A percentile compares a stretch with the other conserved stretches of the same genome.
phyloP scores from a whole-genome alignment of 2,888 invertebrate genomes.

The Nysson spinosus region DNA sequence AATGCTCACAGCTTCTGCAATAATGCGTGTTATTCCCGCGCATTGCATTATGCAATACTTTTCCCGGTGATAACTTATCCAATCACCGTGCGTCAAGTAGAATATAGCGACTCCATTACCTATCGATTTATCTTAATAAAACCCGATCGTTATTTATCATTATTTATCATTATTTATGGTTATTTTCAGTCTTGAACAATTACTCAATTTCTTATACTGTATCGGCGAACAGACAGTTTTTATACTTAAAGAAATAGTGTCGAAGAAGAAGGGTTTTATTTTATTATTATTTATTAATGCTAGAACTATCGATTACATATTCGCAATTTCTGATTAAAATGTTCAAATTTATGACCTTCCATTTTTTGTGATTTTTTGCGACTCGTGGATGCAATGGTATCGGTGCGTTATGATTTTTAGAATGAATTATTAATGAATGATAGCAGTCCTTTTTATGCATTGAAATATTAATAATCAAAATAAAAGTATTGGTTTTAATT shows the following conservation, averaged over 20 bases:
- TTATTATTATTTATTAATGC: no score
- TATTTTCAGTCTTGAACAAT: constrained; percentile 68
- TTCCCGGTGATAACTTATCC: constrained; percentile 72
- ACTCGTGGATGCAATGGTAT: no score
- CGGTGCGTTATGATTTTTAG: no score
- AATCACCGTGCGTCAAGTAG: constrained; percentile 73
- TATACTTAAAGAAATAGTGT: constrained; percentile 23
- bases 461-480: no score
- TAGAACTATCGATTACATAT: no score
- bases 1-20: constrained; percentile 34
- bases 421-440: no score
- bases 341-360: no score
- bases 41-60: constrained; percentile 69
- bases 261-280: no score
- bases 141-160: constrained; percentile 73
- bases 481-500: no score
- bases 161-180: constrained; percentile 74
- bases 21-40: constrained; percentile 16
- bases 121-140: constrained; percentile 74
- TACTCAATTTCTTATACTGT: constrained; percentile 60
- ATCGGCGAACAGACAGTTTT: constrained; percentile 26
- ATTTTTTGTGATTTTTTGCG: no score
- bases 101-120: constrained; percentile 70
- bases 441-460: no score
- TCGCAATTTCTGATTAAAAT: no score